Percentiles rank a stretch among this genome's conserved stretches.
phyloP scores from a whole-genome alignment of 2,797 vertebrate species.

The Gymnocypris eckloni region DNA sequence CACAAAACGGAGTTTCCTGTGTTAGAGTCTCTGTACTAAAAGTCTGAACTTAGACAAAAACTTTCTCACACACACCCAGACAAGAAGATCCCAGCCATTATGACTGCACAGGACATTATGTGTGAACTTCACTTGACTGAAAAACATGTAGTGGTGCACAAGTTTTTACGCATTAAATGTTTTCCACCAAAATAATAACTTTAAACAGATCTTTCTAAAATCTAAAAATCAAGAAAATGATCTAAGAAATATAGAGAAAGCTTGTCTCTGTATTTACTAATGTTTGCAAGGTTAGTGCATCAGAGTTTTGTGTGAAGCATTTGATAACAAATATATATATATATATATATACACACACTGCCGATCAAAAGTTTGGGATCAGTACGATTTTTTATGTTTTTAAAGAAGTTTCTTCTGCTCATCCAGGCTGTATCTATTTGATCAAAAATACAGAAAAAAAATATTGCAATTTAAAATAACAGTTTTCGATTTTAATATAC shows the following conservation, averaged over 20 bases:
- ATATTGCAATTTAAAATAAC: too few species aligned
- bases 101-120: background rate
- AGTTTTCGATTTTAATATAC: too few species aligned
- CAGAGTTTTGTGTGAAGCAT: background rate
- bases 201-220: background rate
- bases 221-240: too few species aligned
- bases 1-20: background rate
- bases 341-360: too few species aligned
- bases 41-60: background rate
- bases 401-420: too few species aligned
- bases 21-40: background rate
- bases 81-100: conserved; percentile 1
- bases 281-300: too few species aligned
- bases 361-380: too few species aligned
- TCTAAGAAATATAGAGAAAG: too few species aligned
- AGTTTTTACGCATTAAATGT: background rate
- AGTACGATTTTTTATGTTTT: too few species aligned
- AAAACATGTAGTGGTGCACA: background rate
- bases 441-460: too few species aligned
- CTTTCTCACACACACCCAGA: background rate
- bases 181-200: background rate
- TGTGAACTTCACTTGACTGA: background rate
- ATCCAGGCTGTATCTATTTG: too few species aligned
- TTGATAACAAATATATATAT: background rate
- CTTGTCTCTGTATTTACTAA: too few species aligned